Conservation (phyloP, 2,888 invertebrate genomes). For the Sycophila texana region DNA sequence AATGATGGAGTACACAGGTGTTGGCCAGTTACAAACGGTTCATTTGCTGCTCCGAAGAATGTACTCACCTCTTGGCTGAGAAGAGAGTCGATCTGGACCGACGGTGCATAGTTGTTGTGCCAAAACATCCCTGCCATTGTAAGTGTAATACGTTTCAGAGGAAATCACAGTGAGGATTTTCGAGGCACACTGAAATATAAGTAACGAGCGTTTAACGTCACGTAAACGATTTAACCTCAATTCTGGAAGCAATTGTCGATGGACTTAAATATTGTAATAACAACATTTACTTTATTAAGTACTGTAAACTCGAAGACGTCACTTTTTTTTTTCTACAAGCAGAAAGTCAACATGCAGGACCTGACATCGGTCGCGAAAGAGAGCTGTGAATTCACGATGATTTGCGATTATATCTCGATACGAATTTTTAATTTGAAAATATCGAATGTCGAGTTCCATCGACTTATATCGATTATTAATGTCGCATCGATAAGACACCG, state of each 20-base stretch:
- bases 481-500: not conserved
- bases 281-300: slow-evolving; percentile 48
- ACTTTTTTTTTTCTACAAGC: slow-evolving; percentile 47
- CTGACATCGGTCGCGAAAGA: slow-evolving; percentile 60
- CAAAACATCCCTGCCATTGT: slow-evolving; percentile 82
- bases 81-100: slow-evolving; percentile 86
- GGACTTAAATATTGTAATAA: slow-evolving; percentile 24
- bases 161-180: slow-evolving; percentile 47
- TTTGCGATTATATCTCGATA: slow-evolving; percentile 25
- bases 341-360: slow-evolving; percentile 42
- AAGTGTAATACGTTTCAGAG: slow-evolving; percentile 33
- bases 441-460: slow-evolving; percentile 13
- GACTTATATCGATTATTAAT: not conserved
- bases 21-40: no score
- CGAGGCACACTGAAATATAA: slow-evolving; percentile 45
- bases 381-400: slow-evolving; percentile 14
- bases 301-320: slow-evolving; percentile 51
- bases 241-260: not conserved
- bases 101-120: slow-evolving; percentile 85
- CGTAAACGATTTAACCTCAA: not conserved
- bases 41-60: not conserved
- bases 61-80: slow-evolving; percentile 85
- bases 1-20: no score
- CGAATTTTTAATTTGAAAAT: slow-evolving; percentile 7
- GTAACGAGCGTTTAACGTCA: not conserved